Conservation (phyloP, 2,797 vertebrate species). For the Tamandua tetradactyla region DNA sequence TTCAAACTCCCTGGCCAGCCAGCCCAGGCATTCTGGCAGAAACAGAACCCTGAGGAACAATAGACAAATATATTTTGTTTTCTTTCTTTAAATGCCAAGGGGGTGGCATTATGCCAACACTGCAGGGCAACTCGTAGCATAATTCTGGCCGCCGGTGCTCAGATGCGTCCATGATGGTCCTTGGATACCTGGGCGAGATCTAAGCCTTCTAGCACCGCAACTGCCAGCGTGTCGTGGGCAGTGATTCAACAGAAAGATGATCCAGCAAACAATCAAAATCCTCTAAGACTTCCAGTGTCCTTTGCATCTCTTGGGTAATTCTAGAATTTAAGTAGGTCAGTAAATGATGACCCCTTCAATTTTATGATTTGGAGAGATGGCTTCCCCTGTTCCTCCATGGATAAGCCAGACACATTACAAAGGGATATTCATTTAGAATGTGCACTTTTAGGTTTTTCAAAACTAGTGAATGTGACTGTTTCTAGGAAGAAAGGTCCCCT, state of each 20-base stretch:
- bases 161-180: background rate
- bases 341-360: background rate
- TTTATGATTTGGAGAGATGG: background rate
- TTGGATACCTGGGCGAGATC: background rate
- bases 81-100: background rate
- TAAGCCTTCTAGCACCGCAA: background rate
- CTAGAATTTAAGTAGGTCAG: background rate
- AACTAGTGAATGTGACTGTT: background rate
- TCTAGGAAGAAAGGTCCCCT: background rate
- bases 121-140: background rate
- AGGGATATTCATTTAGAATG: background rate
- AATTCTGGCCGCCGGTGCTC: background rate
- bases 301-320: slow-evolving; percentile 7
- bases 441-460: background rate
- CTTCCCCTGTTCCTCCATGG: background rate
- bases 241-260: background rate
- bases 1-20: background rate
- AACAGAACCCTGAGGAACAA: background rate
- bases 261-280: background rate
- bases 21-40: background rate
- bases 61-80: background rate
- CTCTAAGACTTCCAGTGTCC: background rate
- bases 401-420: background rate
- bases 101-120: background rate
- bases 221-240: background rate